These are phyloP conservation scores for Molossus molossus DNA, from an alignment of 2,797 vertebrate genomes.

Conservation along the genomic window DNA sequence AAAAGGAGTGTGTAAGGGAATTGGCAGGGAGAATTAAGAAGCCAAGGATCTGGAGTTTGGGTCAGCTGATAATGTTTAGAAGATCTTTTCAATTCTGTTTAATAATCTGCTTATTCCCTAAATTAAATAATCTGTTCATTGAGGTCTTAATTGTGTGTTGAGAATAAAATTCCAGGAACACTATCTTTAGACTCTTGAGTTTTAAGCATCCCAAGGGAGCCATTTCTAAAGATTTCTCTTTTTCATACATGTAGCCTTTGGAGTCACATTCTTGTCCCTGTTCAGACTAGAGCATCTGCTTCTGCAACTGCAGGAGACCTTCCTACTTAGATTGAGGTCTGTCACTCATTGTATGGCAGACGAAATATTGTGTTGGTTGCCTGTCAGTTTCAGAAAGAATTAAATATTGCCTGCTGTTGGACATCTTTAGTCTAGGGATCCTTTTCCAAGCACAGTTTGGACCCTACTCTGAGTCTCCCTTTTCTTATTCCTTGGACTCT, in stretches of 20 bases:
- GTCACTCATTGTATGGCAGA: slow-evolving; percentile 71
- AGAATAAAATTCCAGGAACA: slow-evolving; percentile 74
- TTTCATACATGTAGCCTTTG: slow-evolving; percentile 71
- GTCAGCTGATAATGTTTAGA: slow-evolving; percentile 67
- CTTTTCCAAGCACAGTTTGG: slow-evolving; percentile 36
- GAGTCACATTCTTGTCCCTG: slow-evolving; percentile 66
- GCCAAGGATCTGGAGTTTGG: slow-evolving; percentile 1
- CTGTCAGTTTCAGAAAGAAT: slow-evolving; percentile 78
- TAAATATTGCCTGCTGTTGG: slow-evolving; percentile 62
- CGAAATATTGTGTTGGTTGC: slow-evolving; percentile 54
- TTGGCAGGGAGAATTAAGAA: not conserved
- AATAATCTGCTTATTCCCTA: slow-evolving; percentile 70
- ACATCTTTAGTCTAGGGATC: not conserved
- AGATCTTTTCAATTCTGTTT: slow-evolving; percentile 70
- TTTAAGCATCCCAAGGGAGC: slow-evolving; percentile 59
- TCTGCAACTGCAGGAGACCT: slow-evolving; percentile 67
- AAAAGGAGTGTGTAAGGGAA: not conserved
- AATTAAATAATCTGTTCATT: slow-evolving; percentile 72
- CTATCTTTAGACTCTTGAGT: slow-evolving; percentile 67
- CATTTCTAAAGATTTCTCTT: slow-evolving; percentile 73
- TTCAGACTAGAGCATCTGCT: slow-evolving; percentile 73
- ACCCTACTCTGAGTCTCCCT: not conserved
- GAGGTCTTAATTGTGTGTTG: slow-evolving; percentile 65
- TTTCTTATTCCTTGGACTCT: not conserved
- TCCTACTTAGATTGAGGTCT: slow-evolving; percentile 59